A percentile compares a stretch with the other conserved stretches of the same genome.
These are phyloP conservation scores for Chunga burmeisteri DNA, from an alignment of 2,113 vertebrate genomes.

Conservation along the genomic window DNA sequence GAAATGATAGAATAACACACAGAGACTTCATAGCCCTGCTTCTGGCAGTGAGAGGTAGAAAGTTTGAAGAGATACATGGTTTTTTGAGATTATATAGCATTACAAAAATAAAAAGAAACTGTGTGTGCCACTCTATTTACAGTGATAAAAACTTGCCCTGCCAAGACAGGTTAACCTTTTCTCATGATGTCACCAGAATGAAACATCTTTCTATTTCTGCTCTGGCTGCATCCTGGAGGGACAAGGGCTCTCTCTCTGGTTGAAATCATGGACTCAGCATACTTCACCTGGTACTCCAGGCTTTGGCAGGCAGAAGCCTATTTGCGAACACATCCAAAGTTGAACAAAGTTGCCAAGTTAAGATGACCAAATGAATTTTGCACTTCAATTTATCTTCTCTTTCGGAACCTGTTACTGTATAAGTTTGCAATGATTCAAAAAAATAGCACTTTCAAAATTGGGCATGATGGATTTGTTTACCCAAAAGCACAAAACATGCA, in stretches of 20 bases:
- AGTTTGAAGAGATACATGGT: neutral
- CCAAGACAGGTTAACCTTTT: neutral
- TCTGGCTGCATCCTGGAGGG: neutral
- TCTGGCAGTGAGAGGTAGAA: neutral
- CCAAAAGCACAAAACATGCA: neutral
- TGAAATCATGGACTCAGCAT: neutral
- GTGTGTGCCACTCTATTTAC: neutral
- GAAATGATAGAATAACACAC: neutral
- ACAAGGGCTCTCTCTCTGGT: neutral
- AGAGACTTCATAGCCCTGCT: neutral
- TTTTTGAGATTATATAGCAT: neutral
- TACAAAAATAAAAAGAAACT: neutral
- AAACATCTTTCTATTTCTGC: neutral
- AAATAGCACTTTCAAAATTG: neutral
- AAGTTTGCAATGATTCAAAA: neutral
- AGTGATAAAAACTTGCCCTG: neutral
- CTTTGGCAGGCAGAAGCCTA: neutral
- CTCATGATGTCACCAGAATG: neutral
- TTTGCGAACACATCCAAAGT: rapidly evolving
- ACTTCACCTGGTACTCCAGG: too few species aligned
- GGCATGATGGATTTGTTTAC: neutral
- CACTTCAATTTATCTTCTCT: neutral
- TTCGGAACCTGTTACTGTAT: neutral
- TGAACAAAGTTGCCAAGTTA: neutral
- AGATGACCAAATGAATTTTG: neutral